phyloP scores from a whole-genome alignment of 1,140 invertebrate genomes.

The Calliphora vicina region DNA sequence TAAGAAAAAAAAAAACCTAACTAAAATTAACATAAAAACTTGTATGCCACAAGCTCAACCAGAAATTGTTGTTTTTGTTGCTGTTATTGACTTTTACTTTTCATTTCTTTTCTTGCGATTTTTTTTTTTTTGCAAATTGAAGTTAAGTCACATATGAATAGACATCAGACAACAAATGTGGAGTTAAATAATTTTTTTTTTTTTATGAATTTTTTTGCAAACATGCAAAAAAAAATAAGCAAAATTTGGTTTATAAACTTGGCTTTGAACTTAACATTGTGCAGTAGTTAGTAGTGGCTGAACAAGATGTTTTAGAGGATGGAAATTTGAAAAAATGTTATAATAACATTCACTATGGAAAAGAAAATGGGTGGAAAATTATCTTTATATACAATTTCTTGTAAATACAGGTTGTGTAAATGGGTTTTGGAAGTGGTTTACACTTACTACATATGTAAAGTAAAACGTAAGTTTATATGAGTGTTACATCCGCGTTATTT shows the following conservation, averaged over 20 bases:
- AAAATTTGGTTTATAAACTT: conserved; percentile 20
- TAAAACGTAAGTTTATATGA: no score
- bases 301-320: no score
- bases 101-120: background rate
- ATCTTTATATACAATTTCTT: background rate
- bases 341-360: no score
- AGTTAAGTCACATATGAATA: background rate
- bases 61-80: background rate
- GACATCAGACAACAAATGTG: background rate
- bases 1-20: background rate
- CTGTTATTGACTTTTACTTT: conserved; percentile 12
- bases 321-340: background rate
- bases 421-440: no score
- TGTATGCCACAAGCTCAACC: background rate
- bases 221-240: background rate
- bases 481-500: no score
- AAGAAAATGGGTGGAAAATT: background rate
- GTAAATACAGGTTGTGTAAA: background rate
- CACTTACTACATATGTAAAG: no score
- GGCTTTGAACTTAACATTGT: conserved; percentile 28
- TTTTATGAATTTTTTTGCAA: background rate
- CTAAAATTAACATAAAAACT: background rate
- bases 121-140: background rate
- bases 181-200: background rate
- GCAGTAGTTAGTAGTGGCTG: no score